Evolutionary conservation across 1,140 invertebrate genomes (phyloP).

Genomic region (Eriocheir sinensis): DNA sequence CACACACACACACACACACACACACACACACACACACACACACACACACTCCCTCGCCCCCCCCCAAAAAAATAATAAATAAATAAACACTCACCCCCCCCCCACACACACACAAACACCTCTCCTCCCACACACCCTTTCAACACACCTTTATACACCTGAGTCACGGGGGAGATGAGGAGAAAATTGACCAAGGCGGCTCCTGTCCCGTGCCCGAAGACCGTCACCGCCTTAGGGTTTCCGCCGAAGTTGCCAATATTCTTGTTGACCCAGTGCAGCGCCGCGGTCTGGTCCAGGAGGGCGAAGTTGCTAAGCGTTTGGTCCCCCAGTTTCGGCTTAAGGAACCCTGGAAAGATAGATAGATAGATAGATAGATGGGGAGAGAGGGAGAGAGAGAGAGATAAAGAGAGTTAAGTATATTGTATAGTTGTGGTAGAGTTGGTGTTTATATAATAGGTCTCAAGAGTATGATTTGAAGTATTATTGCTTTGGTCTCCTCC

Average conservation of each 20-base stretch:
- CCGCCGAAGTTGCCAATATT: constrained; percentile 84
- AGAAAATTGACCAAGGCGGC: constrained; percentile 95
- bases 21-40: no score
- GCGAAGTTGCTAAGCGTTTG: constrained; percentile 92
- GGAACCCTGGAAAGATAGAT: constrained; percentile 95
- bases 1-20: no score
- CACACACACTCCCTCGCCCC: no score
- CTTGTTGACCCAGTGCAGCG: constrained; percentile 91
- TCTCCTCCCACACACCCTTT: background rate
- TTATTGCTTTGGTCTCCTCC: no score
- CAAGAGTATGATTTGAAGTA: no score
- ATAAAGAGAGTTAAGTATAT: no score
- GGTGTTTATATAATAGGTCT: no score
- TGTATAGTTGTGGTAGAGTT: no score
- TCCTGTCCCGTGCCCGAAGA: constrained; percentile 97
- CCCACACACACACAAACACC: background rate
- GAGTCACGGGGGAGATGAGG: constrained; percentile 90
- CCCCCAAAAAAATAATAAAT: no score
- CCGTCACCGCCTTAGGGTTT: constrained; percentile 89
- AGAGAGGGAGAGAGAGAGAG: background rate
- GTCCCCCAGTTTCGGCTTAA: constrained; percentile 88
- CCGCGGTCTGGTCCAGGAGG: constrained; percentile 93
- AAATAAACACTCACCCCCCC: no score
- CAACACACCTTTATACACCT: constrained; percentile 71
- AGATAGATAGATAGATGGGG: constrained; percentile 26